Percentiles rank a stretch among this genome's conserved stretches.
Evolutionary conservation across 92 coral and sea anemone species (phyloP).

Genomic region (Pocillopora grandis): DNA sequence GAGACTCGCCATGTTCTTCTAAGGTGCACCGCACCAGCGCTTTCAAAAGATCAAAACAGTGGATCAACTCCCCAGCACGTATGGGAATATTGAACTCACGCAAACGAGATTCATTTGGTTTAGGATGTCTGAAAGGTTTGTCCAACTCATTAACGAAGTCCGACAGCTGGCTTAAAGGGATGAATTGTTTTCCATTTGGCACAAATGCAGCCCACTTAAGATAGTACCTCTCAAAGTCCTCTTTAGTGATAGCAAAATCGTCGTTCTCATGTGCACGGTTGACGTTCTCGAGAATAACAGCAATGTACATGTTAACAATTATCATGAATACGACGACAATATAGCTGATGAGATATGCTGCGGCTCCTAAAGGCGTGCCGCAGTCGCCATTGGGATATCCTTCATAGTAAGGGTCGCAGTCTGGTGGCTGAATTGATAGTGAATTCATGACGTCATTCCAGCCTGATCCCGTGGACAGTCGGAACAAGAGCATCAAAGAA

Average conservation of each 20-base stretch:
- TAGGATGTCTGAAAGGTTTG: constrained; percentile 79
- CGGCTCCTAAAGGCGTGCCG: constrained; percentile 75
- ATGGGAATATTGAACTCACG: constrained; percentile 77
- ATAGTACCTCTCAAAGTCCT: constrained; percentile 86
- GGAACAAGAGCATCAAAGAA: constrained; percentile 83
- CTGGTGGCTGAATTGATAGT: constrained; percentile 79
- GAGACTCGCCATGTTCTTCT: constrained; percentile 87
- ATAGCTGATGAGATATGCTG: constrained; percentile 72
- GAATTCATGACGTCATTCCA: constrained; percentile 91
- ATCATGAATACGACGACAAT: constrained; percentile 82
- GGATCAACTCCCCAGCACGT: constrained; percentile 82
- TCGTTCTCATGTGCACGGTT: constrained; percentile 88
- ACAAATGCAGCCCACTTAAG: constrained; percentile 78
- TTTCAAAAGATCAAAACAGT: constrained; percentile 92
- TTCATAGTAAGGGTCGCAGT: constrained; percentile 74
- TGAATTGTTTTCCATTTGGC: constrained; percentile 84
- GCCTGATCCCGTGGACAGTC: constrained; percentile 87
- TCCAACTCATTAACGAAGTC: constrained; percentile 83
- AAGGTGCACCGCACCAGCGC: constrained; percentile 78
- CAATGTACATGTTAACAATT: constrained; percentile 96
- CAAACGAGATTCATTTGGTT: constrained; percentile 56
- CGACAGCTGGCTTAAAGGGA: constrained; percentile 71
- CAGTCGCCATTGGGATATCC: constrained; percentile 82
- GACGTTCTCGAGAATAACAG: constrained; percentile 88
- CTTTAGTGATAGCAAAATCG: constrained; percentile 88